Evolutionary conservation across 2,888 invertebrate genomes (phyloP), one percentile per base, ranked within the genome.

Genomic region (Macaria notata): DNA sequence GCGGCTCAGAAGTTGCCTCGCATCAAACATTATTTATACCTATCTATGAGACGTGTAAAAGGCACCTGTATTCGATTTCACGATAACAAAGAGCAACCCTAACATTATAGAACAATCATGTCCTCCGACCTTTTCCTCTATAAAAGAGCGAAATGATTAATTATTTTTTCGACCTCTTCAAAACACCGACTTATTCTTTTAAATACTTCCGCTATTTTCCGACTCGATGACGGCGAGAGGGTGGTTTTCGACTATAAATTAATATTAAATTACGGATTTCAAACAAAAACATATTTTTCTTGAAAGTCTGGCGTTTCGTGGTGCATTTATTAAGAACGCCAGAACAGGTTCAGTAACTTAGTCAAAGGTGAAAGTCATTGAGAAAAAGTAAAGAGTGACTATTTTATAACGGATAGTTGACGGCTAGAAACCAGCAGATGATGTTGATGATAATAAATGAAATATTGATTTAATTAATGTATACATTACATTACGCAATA

Each of bases 131-230:
- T 89, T 90, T 89, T 76, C 79, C 79, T 78, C 73, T 76, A 85
- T 83, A 83, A 88, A 88, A 85, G 87, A 83, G 77, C 75, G 70
- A 79, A 81, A 88, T 90, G 90, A 91, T 91, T 89, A 91, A 91
- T 91, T 88, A 86, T 88, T 88, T 82, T 78, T 76, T 78, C 86
- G 84, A 88, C 88, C 89, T 88, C 88, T 88, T 89, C 85, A 88
- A 89, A 91, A 91, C 84, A 89, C 81, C 81, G 88, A 81, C 83
- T 86, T 86, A 84, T 88, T 86, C 87, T 86, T 86, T 83, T 88
- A 87, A 90, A 87, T 78, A 89, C 88, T 88, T 90, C 89, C 90
- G 87, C 81, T 87, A 90, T 91, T 91, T 91, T 91, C 88, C 88
- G 81, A 84, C 81, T 84, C 88, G 84, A 84, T 87, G 86, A 79